phyloP scores from a whole-genome alignment of 2,888 invertebrate genomes.

The Heliothis peltigera region DNA sequence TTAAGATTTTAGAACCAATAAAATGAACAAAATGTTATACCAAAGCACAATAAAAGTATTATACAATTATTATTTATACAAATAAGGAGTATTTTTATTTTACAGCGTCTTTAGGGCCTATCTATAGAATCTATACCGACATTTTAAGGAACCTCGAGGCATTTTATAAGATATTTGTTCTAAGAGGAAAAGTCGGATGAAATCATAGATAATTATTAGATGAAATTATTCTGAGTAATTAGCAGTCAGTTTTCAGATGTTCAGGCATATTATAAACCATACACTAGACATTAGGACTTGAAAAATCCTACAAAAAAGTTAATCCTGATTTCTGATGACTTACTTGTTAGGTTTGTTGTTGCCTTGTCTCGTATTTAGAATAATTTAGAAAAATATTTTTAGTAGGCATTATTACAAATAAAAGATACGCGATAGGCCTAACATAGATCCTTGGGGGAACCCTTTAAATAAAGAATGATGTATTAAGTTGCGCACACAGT shows the following conservation, averaged over 20 bases:
- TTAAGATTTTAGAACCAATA: constrained; percentile 27
- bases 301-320: no score
- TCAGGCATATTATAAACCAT: no score
- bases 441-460: constrained; percentile 10
- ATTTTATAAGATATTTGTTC: background rate
- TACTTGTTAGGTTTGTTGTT: no score
- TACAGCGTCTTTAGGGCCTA: constrained; percentile 15
- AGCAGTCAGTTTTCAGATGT: no score
- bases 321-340: no score
- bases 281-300: no score
- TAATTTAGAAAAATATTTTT: no score
- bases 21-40: constrained; percentile 51
- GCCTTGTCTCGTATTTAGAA: no score
- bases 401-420: background rate
- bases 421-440: constrained; percentile 6
- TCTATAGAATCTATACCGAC: background rate
- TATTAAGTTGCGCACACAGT: background rate
- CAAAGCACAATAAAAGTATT: constrained; percentile 61
- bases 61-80: constrained; percentile 40
- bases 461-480: background rate
- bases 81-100: constrained; percentile 23
- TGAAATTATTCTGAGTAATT: no score
- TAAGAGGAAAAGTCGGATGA: no score
- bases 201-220: no score
- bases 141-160: background rate